Base-by-base conservation (phyloP, 1,140 invertebrate species). In the Drosophila serrata region DNA sequence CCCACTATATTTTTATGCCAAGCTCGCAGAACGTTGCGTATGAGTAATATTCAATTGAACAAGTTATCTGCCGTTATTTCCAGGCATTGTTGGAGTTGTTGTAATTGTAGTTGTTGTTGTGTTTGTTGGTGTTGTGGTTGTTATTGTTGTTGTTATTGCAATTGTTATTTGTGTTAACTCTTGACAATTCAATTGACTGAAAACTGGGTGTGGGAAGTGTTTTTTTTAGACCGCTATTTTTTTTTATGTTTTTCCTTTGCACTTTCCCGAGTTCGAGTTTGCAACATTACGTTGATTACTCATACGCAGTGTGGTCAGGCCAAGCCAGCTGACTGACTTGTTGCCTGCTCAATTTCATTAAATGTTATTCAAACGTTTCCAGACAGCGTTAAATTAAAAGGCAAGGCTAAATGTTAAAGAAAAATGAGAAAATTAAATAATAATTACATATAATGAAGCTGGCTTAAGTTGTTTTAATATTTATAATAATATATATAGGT, bases 281-380 rank as follows among this genome's bases (percentile, higher is more conserved):
- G 79, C 57, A 60, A 72, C 48, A 27, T 27, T 29, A 42, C 12
- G 17, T 62, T 51, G 79, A 78, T 82, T 82, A 82, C 79, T 82
- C 79, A 82, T 82, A 82, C 79, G 79, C 79, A 76, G 68, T 64
- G 79, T 63, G 79, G 74, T 62, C 42, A 22, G 79, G 74, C 68
- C 42, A 22, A 37, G 39, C 24, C 31, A 39, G 46, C 37, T 49
- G 60, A 13, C 60, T 64, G 42, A 60, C 40, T 59, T 60, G 42
- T 72, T 55, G 69, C 35, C 17, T 39, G 33, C 6, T 15, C 15
- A 19, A 33, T 64, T 64, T 33, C 27, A 64, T 67, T 40, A 13
- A 67, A 67, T 31, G 35, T 48, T 31, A n/a, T 19, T 17, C 19
- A 15, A 60, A 15, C 2, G 62, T 6, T 17, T 35, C 6, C 19